Conservation (phyloP, 2,797 vertebrate genomes). For the Periparus ater region DNA sequence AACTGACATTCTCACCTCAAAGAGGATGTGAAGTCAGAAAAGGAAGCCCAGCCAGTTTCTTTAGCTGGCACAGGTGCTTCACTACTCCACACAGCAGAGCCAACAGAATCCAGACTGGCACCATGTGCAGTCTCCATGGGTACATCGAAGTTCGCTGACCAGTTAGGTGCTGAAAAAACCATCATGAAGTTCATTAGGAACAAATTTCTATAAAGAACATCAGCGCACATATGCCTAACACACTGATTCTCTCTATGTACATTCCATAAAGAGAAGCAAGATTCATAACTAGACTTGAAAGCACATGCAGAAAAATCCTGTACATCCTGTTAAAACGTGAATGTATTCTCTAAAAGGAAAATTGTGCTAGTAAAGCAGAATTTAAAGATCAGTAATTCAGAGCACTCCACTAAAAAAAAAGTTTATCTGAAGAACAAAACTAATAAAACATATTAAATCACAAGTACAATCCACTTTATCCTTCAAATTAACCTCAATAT, state of each 20-base stretch:
- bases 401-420: neutral
- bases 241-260: neutral
- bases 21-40: constrained; percentile 87
- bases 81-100: constrained; percentile 87
- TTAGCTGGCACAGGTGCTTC: constrained; percentile 78
- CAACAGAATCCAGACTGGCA: constrained; percentile 80
- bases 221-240: neutral
- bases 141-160: constrained; percentile 95
- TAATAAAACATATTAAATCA: neutral
- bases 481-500: neutral
- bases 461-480: neutral
- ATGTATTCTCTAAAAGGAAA: neutral
- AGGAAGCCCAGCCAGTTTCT: constrained; percentile 92
- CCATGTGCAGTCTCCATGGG: constrained; percentile 94
- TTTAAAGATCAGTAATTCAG: neutral
- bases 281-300: neutral
- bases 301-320: constrained; percentile 29
- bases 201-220: neutral
- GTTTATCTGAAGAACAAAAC: neutral
- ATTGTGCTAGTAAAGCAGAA: neutral
- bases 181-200: neutral
- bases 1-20: constrained; percentile 78
- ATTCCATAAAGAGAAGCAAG: neutral
- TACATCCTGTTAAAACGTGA: neutral
- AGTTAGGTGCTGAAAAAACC: constrained; percentile 83